Conservation (phyloP, 2,888 invertebrate genomes). For the Globia sparganii region DNA sequence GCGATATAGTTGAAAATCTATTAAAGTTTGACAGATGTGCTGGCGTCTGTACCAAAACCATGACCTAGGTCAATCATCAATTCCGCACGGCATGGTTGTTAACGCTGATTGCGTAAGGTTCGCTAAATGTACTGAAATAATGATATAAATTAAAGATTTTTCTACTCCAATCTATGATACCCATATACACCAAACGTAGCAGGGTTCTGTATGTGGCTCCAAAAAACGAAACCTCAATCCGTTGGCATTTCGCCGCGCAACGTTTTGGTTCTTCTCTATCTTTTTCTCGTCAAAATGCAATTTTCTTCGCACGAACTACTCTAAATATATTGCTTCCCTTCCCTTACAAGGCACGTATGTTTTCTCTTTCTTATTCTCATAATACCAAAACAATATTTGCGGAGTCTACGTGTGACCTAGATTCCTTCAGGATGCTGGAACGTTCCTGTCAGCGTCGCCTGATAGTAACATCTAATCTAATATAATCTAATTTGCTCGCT, state of each 20-base stretch:
- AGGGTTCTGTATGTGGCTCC: background rate
- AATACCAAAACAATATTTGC: constrained; percentile 40
- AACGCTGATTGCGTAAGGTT: background rate
- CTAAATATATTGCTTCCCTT: constrained; percentile 27
- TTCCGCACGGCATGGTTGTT: background rate
- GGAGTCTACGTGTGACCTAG: constrained; percentile 53
- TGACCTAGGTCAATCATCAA: background rate
- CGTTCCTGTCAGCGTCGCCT: constrained; percentile 35
- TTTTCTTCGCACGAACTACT: constrained; percentile 29
- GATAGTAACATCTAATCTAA: constrained; percentile 44
- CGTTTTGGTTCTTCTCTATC: background rate
- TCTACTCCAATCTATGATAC: background rate
- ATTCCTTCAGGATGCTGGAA: constrained; percentile 56
- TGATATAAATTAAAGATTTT: background rate
- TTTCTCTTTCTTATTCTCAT: constrained; percentile 25
- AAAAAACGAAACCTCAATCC: constrained; percentile 1
- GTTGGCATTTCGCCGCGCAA: constrained; percentile 12
- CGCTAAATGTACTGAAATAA: background rate
- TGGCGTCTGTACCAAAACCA: no score
- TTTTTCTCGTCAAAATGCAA: constrained; percentile 41
- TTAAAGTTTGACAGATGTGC: no score
- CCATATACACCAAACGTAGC: background rate
- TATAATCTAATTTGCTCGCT: constrained; percentile 54
- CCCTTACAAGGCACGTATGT: constrained; percentile 16
- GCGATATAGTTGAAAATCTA: no score